Percentiles rank a stretch among this genome's conserved stretches.
phyloP scores from a whole-genome alignment of 2,888 invertebrate species.

The Linnaemya vulpina region DNA sequence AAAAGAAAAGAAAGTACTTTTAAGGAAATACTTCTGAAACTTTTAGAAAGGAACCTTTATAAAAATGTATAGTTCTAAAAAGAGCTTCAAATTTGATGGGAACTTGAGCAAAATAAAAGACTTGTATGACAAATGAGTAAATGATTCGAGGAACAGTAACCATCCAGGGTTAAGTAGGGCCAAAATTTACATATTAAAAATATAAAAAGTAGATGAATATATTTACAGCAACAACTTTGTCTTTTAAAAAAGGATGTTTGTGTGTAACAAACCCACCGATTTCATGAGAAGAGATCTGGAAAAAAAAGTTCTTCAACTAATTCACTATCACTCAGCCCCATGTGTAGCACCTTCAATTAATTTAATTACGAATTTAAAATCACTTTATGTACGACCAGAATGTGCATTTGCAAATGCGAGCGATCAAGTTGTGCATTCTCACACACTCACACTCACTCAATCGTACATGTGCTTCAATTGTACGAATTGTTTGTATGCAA shows the following conservation, averaged over 20 bases:
- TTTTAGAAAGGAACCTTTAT: too few species aligned
- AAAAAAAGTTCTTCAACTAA: conserved; percentile 19
- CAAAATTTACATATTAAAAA: too few species aligned
- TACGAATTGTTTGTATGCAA: conserved; percentile 27
- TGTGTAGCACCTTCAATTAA: conserved; percentile 50
- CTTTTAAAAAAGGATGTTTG: not conserved
- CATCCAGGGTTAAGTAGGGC: too few species aligned
- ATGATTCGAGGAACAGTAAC: too few species aligned
- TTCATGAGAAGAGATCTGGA: conserved; percentile 15
- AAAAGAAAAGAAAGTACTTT: too few species aligned
- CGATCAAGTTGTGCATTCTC: conserved; percentile 38
- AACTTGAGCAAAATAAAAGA: too few species aligned
- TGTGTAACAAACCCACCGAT: not conserved
- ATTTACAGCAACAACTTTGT: too few species aligned
- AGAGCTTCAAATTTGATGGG: not conserved
- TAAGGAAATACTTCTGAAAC: too few species aligned
- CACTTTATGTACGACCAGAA: conserved; percentile 7
- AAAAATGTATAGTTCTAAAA: not conserved
- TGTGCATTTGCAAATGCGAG: conserved; percentile 40
- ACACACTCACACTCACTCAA: not conserved
- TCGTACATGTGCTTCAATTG: conserved; percentile 7
- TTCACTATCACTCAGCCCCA: conserved; percentile 36
- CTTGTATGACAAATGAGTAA: too few species aligned
- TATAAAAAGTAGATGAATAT: too few species aligned
- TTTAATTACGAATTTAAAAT: conserved; percentile 49